These are phyloP conservation scores for Orientallactaga sibirica DNA, from an alignment of 2,797 vertebrate genomes.

Conservation along the genomic window DNA sequence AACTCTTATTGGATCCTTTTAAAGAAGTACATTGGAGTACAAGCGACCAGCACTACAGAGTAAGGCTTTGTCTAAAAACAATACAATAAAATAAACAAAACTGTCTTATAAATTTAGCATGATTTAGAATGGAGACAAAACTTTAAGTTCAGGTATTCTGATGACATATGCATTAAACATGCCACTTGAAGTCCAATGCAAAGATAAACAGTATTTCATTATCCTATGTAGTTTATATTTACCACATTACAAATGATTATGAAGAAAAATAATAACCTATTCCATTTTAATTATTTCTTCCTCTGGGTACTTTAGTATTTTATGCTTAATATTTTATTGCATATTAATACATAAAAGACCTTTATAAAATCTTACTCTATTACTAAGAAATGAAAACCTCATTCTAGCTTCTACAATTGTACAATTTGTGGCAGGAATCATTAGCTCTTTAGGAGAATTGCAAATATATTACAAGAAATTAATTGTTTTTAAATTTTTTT, in stretches of 20 bases:
- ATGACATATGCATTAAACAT: neutral
- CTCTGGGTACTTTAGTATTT: slow-evolving; percentile 55
- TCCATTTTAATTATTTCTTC: slow-evolving; percentile 9
- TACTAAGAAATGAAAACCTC: slow-evolving; percentile 42
- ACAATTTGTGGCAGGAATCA: slow-evolving; percentile 28
- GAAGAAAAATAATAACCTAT: slow-evolving; percentile 45
- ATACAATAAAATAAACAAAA: neutral
- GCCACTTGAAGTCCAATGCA: neutral
- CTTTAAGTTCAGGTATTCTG: slow-evolving; percentile 9
- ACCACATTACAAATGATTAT: slow-evolving; percentile 9
- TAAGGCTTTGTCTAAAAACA: neutral
- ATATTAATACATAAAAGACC: slow-evolving; percentile 54
- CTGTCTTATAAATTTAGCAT: neutral
- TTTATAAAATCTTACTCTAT: neutral
- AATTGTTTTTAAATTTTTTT: slow-evolving; percentile 18
- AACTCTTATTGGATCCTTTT: neutral
- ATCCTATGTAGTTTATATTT: neutral
- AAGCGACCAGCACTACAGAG: neutral
- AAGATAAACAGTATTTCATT: slow-evolving; percentile 37
- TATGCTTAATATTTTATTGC: slow-evolving; percentile 55
- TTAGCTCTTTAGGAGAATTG: slow-evolving; percentile 29
- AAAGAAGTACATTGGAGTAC: neutral
- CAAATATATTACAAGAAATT: slow-evolving; percentile 50
- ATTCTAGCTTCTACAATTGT: slow-evolving; percentile 23
- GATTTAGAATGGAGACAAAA: neutral